Base-by-base conservation (phyloP, 1,140 invertebrate genomes). In the Coenobita brevimanus region DNA sequence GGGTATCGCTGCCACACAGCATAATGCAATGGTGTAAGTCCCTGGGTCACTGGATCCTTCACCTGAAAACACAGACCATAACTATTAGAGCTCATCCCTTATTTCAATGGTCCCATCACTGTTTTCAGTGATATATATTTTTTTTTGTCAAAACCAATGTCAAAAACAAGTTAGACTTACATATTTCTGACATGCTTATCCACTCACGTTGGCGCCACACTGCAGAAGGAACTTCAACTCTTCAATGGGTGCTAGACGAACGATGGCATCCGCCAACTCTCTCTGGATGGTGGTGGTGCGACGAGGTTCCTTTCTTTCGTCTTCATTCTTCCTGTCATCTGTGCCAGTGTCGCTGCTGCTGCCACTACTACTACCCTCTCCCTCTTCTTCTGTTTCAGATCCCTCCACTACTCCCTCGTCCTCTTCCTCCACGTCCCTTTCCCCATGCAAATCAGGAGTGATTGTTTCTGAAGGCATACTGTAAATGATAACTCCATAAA, bases 261-360 rank as follows among this genome's bases (percentile, higher is more conserved):
- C 97, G 91, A 98, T 97, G 90, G 96, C 96, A 93, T 98, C 97
- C 0, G 97, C 97, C 79, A 98, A 93, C 92, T 97, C 96, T 86
- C 97, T 94, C 93, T 98, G 97, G 71, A 97, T 93, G 80, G 84
- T 82, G 1, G 89, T 84, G 1, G 89, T 84, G 64, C 81, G 76
- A 43, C 89, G 79, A 38, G 75, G 46, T 30, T 82, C 41, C 24
- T 67, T 67, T 30, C 54, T 69, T 21, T 46, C 54, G 0, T 81
- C 84, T 21, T 54, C 21, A 21, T n/a, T 43, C 54, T 54, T n/a
- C 30, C 75, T 43, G 41, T 46, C 38, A n/a, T 33, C 8, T 24
- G 15, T 50, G 46, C 17, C 46, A 50, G 6, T 50, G 46, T 50
- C 17, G 46, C 17, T 50, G 46, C 6, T 50, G 46, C 6, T 50